phyloP scores from a whole-genome alignment of 2,888 invertebrate species.

The Venustoraphidia nigricollis region DNA sequence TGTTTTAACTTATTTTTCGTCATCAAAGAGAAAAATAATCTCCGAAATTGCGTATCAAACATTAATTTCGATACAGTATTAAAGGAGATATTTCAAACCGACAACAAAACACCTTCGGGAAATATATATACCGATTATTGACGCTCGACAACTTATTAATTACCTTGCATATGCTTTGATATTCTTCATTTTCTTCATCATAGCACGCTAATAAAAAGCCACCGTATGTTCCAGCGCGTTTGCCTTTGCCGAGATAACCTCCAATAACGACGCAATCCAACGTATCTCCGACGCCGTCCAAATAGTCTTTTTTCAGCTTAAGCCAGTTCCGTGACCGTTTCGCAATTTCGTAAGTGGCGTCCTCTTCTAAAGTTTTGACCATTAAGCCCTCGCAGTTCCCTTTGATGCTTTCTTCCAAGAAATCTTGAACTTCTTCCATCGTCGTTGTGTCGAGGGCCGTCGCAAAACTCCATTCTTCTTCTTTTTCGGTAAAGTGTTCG shows the following conservation, averaged over 20 bases:
- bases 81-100: no score
- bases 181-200: slow-evolving; percentile 78
- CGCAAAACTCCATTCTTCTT: slow-evolving; percentile 83
- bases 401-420: slow-evolving; percentile 87
- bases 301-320: slow-evolving; percentile 94
- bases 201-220: slow-evolving; percentile 92
- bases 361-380: slow-evolving; percentile 85
- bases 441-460: slow-evolving; percentile 63
- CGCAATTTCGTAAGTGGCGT: slow-evolving; percentile 94
- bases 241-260: slow-evolving; percentile 84
- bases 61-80: no score
- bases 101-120: no score
- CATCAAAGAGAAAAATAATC: no score
- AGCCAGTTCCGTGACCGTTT: slow-evolving; percentile 89
- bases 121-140: no score
- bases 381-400: slow-evolving; percentile 97
- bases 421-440: slow-evolving; percentile 85
- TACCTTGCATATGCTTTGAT: slow-evolving; percentile 85
- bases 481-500: slow-evolving; percentile 50
- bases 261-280: slow-evolving; percentile 92
- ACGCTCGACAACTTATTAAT: no score
- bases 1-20: no score
- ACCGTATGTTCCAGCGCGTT: slow-evolving; percentile 83
- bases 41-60: no score
- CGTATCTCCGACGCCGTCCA: slow-evolving; percentile 93